Conservation (phyloP, 2,113 vertebrate species). For the Silurus glanis region DNA sequence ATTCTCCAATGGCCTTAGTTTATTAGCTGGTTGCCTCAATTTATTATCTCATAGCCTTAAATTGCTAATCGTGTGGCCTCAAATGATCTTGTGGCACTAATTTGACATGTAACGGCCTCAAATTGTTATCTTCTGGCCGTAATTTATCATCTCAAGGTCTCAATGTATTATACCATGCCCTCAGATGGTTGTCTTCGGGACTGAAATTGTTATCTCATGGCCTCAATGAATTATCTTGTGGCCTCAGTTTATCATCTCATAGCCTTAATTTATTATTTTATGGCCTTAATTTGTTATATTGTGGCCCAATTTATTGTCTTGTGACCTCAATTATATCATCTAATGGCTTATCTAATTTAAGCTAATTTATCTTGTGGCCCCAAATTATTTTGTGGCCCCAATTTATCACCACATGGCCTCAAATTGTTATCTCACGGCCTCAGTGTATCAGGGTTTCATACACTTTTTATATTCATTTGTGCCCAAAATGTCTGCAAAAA, state of each 20-base stretch:
- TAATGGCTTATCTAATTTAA: too few species aligned
- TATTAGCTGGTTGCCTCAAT: neutral
- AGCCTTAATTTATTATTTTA: neutral
- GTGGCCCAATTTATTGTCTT: neutral
- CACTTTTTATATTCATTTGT: neutral
- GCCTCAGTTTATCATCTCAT: neutral
- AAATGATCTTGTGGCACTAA: too few species aligned
- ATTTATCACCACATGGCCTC: neutral
- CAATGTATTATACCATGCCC: too few species aligned
- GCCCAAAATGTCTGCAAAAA: neutral
- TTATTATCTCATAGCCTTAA: neutral
- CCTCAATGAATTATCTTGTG: neutral
- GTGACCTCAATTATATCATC: neutral
- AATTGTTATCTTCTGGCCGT: too few species aligned
- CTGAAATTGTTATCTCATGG: neutral
- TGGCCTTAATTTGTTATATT: neutral
- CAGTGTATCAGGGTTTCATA: neutral
- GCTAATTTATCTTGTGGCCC: neutral
- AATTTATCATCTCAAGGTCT: neutral
- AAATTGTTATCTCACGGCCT: neutral
- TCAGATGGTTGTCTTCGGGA: too few species aligned
- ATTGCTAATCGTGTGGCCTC: neutral
- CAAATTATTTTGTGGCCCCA: neutral
- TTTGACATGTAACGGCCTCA: too few species aligned
- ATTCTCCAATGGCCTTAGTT: neutral